Percentiles rank a stretch among this genome's conserved stretches.
Evolutionary conservation across 2,888 invertebrate species (phyloP).

Genomic region (Eilema griseolum): DNA sequence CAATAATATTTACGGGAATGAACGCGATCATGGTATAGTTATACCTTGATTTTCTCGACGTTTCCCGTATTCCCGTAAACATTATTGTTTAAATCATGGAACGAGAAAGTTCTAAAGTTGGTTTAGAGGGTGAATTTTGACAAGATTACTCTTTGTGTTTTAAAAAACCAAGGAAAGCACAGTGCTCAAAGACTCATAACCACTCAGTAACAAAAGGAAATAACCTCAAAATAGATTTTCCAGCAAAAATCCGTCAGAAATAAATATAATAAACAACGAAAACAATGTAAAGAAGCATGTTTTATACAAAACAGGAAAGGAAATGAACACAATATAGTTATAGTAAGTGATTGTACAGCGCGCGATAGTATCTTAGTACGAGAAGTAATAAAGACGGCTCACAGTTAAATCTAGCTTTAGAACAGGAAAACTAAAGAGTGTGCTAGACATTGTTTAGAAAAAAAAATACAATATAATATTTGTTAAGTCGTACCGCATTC

Average conservation of each 20-base stretch:
- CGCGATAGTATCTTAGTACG: constrained; percentile 72
- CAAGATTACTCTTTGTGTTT: constrained; percentile 48
- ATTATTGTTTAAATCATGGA: too few species aligned
- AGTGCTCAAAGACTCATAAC: background rate
- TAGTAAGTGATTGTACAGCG: constrained; percentile 68
- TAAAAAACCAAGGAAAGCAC: constrained; percentile 61
- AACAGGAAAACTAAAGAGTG: constrained; percentile 56
- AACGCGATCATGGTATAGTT: too few species aligned
- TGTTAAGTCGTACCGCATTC: background rate
- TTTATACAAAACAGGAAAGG: constrained; percentile 70
- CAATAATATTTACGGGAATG: too few species aligned
- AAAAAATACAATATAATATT: background rate
- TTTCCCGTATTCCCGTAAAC: too few species aligned
- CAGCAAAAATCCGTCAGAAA: constrained; percentile 28
- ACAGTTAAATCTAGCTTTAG: constrained; percentile 68
- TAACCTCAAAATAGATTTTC: constrained; percentile 6
- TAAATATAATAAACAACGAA: constrained; percentile 32
- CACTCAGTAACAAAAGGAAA: background rate
- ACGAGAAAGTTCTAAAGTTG: too few species aligned
- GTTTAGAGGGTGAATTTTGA: too few species aligned
- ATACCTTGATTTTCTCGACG: too few species aligned
- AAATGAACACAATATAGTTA: constrained; percentile 67
- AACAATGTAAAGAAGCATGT: constrained; percentile 54
- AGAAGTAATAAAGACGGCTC: constrained; percentile 79
- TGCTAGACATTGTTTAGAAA: background rate